phyloP scores from a whole-genome alignment of 2,113 vertebrate species.

The Bungarus multicinctus region DNA sequence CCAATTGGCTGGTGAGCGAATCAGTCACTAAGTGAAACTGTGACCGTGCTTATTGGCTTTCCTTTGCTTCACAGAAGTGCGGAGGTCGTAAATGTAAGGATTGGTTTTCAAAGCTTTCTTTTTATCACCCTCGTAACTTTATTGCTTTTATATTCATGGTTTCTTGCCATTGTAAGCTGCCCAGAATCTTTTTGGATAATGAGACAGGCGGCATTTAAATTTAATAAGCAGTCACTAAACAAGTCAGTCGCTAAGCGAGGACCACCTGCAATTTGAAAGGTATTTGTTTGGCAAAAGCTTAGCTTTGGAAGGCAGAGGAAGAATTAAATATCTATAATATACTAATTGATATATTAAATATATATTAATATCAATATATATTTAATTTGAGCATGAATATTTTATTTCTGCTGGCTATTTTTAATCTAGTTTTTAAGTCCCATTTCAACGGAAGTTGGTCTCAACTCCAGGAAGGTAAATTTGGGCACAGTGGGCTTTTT shows the following conservation, averaged over 20 bases:
- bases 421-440: not conserved
- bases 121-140: not conserved
- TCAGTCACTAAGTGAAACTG: not conserved
- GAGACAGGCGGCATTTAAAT: not conserved
- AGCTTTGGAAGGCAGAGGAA: not conserved
- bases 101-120: not conserved
- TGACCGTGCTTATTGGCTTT: not conserved
- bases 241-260: not conserved
- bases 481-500: not conserved
- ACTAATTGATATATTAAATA: not conserved
- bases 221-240: not conserved
- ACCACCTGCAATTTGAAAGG: not conserved
- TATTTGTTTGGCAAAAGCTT: not conserved
- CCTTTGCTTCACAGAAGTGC: not conserved
- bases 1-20: not conserved
- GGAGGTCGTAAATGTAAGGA: not conserved
- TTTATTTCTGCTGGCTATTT: not conserved
- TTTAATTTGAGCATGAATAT: not conserved
- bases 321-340: not conserved
- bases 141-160: not conserved
- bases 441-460: not conserved
- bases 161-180: not conserved
- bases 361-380: not conserved
- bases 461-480: not conserved
- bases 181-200: not conserved